Percentiles rank a stretch among this genome's conserved stretches.
phyloP scores from a whole-genome alignment of 2,797 vertebrate genomes.

The Anabacerthia variegaticeps region DNA sequence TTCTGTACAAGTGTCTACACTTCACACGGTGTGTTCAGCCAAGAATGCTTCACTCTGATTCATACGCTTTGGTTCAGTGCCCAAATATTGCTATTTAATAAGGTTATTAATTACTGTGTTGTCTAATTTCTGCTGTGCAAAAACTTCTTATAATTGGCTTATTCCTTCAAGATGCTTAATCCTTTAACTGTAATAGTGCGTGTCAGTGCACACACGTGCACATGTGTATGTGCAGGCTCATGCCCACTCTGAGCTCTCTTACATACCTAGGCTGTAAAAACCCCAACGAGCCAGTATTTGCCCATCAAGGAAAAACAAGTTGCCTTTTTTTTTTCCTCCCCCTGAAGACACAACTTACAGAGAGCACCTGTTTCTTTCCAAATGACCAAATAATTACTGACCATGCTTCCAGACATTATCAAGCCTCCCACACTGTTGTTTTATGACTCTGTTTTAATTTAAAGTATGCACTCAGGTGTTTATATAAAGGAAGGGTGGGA shows the following conservation, averaged over 20 bases:
- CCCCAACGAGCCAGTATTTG: background rate
- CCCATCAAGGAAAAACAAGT: background rate
- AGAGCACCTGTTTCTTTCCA: background rate
- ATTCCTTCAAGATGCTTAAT: slow-evolving; percentile 55
- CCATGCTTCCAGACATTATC: background rate
- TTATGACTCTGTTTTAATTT: background rate
- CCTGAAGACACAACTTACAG: background rate
- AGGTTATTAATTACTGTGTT: slow-evolving; percentile 75
- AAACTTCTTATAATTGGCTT: slow-evolving; percentile 71
- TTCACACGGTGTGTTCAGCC: slow-evolving; percentile 42
- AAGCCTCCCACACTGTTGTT: background rate
- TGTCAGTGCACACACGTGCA: background rate
- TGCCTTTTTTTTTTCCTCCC: background rate
- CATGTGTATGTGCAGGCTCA: background rate
- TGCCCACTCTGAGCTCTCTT: background rate
- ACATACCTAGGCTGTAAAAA: background rate
- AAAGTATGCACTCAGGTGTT: background rate
- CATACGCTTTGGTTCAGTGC: slow-evolving; percentile 69
- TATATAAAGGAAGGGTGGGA: background rate
- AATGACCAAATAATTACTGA: background rate
- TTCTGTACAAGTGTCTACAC: slow-evolving; percentile 28
- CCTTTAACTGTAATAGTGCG: background rate
- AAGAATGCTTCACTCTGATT: slow-evolving; percentile 53
- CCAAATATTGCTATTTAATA: slow-evolving; percentile 76
- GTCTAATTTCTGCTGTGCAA: slow-evolving; percentile 68